Base-by-base conservation (phyloP, 30 jellyfish, hydroid and myxozoan genomes). In the Chrysaora quinquecirrha region DNA sequence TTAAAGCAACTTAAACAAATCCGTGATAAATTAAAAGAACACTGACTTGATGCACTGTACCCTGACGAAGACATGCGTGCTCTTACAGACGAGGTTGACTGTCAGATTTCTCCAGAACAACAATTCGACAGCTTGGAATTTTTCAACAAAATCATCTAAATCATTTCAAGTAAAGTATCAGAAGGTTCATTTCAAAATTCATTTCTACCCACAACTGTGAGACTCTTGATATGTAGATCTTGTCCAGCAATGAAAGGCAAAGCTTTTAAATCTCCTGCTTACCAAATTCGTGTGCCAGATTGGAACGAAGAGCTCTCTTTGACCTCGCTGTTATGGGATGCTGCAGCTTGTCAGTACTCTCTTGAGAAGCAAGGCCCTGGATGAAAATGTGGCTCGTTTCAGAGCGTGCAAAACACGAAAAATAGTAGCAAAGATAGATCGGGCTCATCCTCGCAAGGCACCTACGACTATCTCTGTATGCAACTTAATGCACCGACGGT, bases 261-360 rank as follows among this genome's bases (percentile, higher is more conserved):
- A 60, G 12, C n/a, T 4, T 10, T 4, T 60, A 10, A 22, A 11
- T 21, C 64, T 14, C 10, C 33, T 1, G 63, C 20, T 30, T 68
- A 22, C 27, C 60, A 64, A n/a, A 68, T 34, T 3, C 27, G 64
- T 22, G 80, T 68, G 25, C 64, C 64, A 27, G 30, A 30, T 1
- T 68, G 65, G 29, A 30, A 21, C 25, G 64, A 23, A 14, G 65
- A 21, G 58, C 24, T 68, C 4, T 23, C 20, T 22, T 25, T 30
- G 65, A 14, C 23, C 1, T 35, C 60, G 16, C 32, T 68, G 25
- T 18, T 68, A 22, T 68, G 80, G 80, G 80, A 35, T 68, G 64
- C 64, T 16, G 80, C 80, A 68, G 80, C 80, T 12, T 68, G 63
- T 31, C 80, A 68, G 65, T 68, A 68, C 30, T 31, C 80, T 34